phyloP scores from a whole-genome alignment of 2,888 invertebrate species.

The Mystacides longicornis region DNA sequence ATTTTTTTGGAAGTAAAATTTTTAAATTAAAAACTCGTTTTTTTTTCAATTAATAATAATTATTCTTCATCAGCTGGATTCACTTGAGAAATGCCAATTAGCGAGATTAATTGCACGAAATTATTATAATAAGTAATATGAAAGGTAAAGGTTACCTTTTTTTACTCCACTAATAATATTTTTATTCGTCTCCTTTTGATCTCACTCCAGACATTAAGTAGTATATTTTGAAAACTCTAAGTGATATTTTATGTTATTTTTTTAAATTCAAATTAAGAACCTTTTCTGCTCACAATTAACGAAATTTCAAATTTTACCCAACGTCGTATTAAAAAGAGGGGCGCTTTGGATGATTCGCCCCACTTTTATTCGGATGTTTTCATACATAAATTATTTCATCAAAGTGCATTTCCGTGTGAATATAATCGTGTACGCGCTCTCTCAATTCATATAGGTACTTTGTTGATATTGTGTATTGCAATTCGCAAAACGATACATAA shows the following conservation, averaged over 20 bases:
- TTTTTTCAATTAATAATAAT: background rate
- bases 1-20: background rate
- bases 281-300: background rate
- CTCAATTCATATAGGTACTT: too few relatives aligned
- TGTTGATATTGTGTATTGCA: too few relatives aligned
- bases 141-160: background rate
- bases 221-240: background rate
- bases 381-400: too few relatives aligned
- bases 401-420: too few relatives aligned
- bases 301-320: too few relatives aligned
- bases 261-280: background rate
- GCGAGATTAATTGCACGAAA: conserved; percentile 15
- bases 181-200: background rate
- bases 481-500: too few relatives aligned
- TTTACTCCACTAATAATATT: background rate
- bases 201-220: background rate
- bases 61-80: conserved; percentile 1
- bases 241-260: background rate
- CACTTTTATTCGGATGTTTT: too few relatives aligned
- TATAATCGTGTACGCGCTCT: too few relatives aligned
- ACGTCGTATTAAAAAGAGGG: too few relatives aligned
- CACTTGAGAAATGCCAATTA: conserved; percentile 12
- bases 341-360: too few relatives aligned
- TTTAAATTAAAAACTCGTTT: too few relatives aligned
- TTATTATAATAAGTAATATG: conserved; percentile 13